Evolutionary conservation across 1,140 invertebrate genomes (phyloP).

Genomic region (Camponotus pennsylvanicus): DNA sequence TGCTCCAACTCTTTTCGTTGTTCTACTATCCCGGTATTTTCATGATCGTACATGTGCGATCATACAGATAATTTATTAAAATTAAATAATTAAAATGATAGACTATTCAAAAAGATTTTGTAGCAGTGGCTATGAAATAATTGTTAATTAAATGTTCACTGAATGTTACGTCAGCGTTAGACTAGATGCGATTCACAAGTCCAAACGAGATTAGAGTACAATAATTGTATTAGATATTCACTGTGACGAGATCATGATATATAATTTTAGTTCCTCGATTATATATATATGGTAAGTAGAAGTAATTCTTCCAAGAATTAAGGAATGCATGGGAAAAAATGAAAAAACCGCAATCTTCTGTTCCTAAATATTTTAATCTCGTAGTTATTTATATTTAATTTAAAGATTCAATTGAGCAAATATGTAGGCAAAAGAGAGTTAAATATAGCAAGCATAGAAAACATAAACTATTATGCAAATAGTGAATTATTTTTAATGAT

Average conservation of each 20-base stretch:
- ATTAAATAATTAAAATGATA: conserved; percentile 9
- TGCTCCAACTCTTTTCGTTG: background rate
- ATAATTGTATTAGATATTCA: conserved; percentile 24
- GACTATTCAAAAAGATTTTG: background rate
- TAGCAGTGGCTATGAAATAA: conserved; percentile 29
- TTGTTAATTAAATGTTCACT: conserved; percentile 49
- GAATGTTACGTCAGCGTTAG: conserved; percentile 29
- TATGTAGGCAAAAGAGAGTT: background rate
- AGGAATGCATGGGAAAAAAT: background rate
- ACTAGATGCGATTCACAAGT: conserved; percentile 20
- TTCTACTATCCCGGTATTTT: background rate
- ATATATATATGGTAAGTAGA: conserved; percentile 31
- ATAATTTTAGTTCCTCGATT: conserved; percentile 38
- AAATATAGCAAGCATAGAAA: background rate
- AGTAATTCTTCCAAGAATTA: conserved; percentile 7
- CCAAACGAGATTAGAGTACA: conserved; percentile 37
- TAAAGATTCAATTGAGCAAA: conserved; percentile 7
- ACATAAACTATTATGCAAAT: background rate
- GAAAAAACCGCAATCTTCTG: background rate
- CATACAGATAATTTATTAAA: conserved; percentile 12
- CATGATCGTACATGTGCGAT: background rate
- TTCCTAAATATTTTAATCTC: conserved; percentile 31
- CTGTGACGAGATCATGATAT: background rate
- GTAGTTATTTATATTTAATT: conserved; percentile 2
- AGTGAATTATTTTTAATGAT: background rate